Base-by-base conservation (phyloP, 2,797 vertebrate species). In the Rhynchotus rufescens region DNA sequence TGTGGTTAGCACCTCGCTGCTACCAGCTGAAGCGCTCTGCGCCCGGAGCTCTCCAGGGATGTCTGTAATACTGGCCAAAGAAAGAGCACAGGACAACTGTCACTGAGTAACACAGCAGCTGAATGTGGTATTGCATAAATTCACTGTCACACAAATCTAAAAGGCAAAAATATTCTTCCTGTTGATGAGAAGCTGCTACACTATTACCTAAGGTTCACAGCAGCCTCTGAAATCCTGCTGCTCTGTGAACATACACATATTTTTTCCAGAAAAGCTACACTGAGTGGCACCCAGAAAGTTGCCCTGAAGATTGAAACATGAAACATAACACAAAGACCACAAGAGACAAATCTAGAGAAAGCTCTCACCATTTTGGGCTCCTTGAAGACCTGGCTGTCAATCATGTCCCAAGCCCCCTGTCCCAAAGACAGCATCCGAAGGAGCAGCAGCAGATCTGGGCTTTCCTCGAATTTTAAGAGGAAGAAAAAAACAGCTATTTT, bases 331-430 rank as follows among this genome's bases (percentile, higher is more conserved):
- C 15, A 68, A 28, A 59, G 7, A 38, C 68, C 72, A 59, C 4
- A 77, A 59, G 23, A 60, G 84, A 67, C 26, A 45, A 76, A 40
- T 4, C 62, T n/a, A 64, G 61, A 16, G 72, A 66, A 17, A 12
- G 60, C 94, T 74, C 97, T 74, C 97, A 99, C 99, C 99, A 99
- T 96, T 92, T 98, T 99, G 44, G 99, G 99, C 91, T 99, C 99
- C 97, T 99, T 99, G 96, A 99, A 99, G 84, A 99, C 99, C 96
- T 99, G 99, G 95, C 99, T 99, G 98, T 99, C 99, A 7, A 99
- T 99, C 98, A 99, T 99, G 97, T 99, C 99, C 99, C 99, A 99
- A 1, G 99, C 99, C 0, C 99, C 99, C 66, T 99, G 99, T 56
- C 99, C 99, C 74, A 99, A 96, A 0, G 98, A 99, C 80, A 99